phyloP scores from a whole-genome alignment of 2,113 vertebrate species.

The Ceyx margarethae region DNA sequence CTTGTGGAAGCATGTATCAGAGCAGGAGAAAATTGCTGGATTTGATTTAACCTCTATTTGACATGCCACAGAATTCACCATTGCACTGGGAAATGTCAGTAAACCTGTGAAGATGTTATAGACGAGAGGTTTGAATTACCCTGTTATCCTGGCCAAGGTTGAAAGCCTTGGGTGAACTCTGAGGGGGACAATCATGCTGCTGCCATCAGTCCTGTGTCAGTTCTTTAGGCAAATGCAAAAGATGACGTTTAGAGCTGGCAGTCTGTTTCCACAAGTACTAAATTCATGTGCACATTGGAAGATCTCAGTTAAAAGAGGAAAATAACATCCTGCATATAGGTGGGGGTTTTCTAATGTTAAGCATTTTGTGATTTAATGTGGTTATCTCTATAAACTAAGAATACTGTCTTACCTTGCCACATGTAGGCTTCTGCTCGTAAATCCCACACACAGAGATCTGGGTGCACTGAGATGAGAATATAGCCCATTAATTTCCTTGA shows the following conservation, averaged over 20 bases:
- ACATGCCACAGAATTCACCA: not conserved
- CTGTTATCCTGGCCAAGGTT: not conserved
- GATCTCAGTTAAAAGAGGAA: not conserved
- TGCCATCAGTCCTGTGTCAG: not conserved
- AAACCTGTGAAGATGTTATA: not conserved
- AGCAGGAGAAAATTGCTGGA: conserved; percentile 4
- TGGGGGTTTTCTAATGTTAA: not conserved
- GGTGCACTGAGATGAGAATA: not conserved
- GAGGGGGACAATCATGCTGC: not conserved
- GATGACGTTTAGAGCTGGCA: not conserved
- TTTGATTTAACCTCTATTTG: conserved; percentile 18
- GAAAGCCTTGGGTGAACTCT: not conserved
- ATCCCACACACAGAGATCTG: not conserved
- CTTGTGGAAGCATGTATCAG: not conserved
- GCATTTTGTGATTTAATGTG: not conserved
- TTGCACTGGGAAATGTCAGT: not conserved
- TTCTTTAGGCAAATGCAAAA: not conserved
- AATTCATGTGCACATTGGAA: not conserved
- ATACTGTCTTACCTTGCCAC: not conserved
- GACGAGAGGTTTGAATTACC: not conserved
- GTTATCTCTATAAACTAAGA: not conserved
- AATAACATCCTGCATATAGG: not conserved
- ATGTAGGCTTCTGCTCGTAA: not conserved
- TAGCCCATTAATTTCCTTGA: not conserved
- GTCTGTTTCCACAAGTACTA: not conserved